Percentiles rank a stretch among this genome's conserved stretches.
These are phyloP conservation scores for Folsomia manolachei DNA, from an alignment of 2,888 invertebrate species.

Conservation along the genomic window DNA sequence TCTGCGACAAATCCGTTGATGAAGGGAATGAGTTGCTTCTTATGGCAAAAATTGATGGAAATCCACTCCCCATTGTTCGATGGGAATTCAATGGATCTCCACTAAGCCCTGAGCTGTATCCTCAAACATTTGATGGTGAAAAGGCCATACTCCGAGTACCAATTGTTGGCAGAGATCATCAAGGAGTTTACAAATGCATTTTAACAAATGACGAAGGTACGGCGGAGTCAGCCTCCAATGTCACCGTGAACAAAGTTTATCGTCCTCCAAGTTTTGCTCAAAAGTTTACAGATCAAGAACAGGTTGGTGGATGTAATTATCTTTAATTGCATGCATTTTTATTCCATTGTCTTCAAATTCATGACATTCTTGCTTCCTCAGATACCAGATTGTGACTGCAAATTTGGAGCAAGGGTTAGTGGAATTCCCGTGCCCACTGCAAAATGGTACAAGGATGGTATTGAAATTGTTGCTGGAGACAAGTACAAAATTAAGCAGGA, in stretches of 20 bases:
- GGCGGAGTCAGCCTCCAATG: conserved; percentile 59
- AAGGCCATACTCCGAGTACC: conserved; percentile 17
- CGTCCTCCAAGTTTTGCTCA: conserved; percentile 78
- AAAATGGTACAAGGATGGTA: conserved; percentile 80
- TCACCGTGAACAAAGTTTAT: conserved; percentile 74
- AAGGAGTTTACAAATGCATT: conserved; percentile 73
- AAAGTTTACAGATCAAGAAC: conserved; percentile 67
- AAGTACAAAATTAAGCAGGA: conserved; percentile 75
- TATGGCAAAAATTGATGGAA: conserved; percentile 35
- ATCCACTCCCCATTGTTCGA: conserved; percentile 38
- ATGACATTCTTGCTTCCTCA: no score
- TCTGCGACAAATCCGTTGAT: conserved; percentile 28
- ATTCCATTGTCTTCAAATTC: no score
- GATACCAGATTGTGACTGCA: conserved; percentile 74
- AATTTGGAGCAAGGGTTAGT: conserved; percentile 74
- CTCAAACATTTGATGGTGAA: conserved; percentile 30
- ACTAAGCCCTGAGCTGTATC: background rate
- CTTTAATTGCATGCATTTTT: background rate
- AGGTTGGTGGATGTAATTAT: conserved; percentile 55
- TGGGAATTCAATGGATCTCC: conserved; percentile 26
- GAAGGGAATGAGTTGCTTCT: conserved; percentile 40
- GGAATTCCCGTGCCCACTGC: conserved; percentile 77
- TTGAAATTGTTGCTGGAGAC: conserved; percentile 62
- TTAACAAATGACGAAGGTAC: conserved; percentile 75
- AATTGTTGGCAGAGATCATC: conserved; percentile 58